Percentiles rank a stretch among this genome's conserved stretches.
Evolutionary conservation across 2,113 vertebrate species (phyloP).

Genomic region (Thamnophis sirtalis): DNA sequence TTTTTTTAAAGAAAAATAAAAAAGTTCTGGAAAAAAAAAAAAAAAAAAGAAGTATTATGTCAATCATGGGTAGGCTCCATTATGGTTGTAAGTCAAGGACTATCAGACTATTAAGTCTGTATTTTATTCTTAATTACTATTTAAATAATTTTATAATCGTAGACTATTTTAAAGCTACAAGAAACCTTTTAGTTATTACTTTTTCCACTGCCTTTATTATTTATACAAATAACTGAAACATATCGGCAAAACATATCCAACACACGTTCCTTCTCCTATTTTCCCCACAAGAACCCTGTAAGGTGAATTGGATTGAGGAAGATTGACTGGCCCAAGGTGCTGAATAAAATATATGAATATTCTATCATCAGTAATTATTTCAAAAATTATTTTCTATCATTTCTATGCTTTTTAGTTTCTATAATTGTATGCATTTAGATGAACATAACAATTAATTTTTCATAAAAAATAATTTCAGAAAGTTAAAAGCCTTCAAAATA

Average conservation of each 20-base stretch:
- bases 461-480: background rate
- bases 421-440: background rate
- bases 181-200: background rate
- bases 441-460: background rate
- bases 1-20: no score
- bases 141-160: background rate
- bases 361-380: background rate
- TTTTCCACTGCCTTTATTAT: background rate
- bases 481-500: background rate
- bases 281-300: background rate
- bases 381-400: background rate
- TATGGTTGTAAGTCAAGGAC: background rate
- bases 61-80: background rate
- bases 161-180: background rate
- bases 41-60: no score
- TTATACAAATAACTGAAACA: background rate
- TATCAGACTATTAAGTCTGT: background rate
- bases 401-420: background rate
- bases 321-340: background rate
- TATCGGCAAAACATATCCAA: background rate
- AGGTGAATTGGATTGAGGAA: background rate
- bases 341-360: background rate
- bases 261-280: background rate
- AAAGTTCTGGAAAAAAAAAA: no score
- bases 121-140: background rate